phyloP scores from a whole-genome alignment of 2,797 vertebrate species.

The Pipistrellus pygmaeus region DNA sequence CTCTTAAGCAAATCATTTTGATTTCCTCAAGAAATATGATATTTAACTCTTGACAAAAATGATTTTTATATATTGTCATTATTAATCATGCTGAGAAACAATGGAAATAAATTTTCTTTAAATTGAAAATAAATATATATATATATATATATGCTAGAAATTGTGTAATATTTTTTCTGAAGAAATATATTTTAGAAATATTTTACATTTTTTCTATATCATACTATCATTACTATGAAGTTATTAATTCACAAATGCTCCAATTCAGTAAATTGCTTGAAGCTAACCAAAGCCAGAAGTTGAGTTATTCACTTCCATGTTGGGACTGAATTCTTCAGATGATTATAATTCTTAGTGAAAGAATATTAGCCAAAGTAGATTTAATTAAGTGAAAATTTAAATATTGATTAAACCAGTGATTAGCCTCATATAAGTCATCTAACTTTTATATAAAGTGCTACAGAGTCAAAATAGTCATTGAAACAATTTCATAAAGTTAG shows the following conservation, averaged over 20 bases:
- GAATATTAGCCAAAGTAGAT: not conserved
- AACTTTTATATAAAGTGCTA: not conserved
- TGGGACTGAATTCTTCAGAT: slow-evolving; percentile 6
- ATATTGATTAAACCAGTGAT: slow-evolving; percentile 56
- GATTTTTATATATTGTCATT: not conserved
- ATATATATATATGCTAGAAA: not conserved
- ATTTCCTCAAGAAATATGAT: not conserved
- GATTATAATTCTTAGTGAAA: slow-evolving; percentile 22
- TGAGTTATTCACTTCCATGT: not conserved
- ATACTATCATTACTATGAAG: not conserved
- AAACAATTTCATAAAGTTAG: slow-evolving; percentile 24
- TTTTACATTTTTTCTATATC: not conserved
- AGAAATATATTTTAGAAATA: not conserved
- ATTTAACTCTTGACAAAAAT: not conserved
- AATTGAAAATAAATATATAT: not conserved
- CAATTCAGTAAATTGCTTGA: not conserved
- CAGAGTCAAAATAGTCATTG: not conserved
- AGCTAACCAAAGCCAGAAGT: not conserved
- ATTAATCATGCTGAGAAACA: not conserved
- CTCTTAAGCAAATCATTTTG: not conserved
- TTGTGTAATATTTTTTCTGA: not conserved
- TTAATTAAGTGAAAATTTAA: slow-evolving; percentile 59
- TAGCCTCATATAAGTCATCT: not conserved
- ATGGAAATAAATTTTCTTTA: not conserved
- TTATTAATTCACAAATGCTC: slow-evolving; percentile 19